phyloP scores from a whole-genome alignment of 2,113 vertebrate genomes.

The Lanius ludovicianus region DNA sequence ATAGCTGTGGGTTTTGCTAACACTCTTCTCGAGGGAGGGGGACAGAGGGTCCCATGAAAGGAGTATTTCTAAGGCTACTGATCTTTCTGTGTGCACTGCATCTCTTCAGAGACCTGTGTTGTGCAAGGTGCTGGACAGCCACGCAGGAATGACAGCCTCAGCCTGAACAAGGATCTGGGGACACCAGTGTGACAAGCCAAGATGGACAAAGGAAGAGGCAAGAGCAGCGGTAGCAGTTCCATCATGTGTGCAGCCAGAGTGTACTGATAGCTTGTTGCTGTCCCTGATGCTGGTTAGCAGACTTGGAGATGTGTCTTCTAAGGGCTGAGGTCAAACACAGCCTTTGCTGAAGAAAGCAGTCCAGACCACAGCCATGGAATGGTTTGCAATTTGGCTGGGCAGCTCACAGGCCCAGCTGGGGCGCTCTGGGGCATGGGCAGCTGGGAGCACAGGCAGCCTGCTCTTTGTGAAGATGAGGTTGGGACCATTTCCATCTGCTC shows the following conservation, averaged over 20 bases:
- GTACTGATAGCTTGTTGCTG: background rate
- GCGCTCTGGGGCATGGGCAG: rapidly evolving
- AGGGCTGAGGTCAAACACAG: background rate
- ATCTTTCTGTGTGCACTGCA: background rate
- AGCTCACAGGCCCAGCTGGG: background rate
- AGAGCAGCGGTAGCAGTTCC: rapidly evolving
- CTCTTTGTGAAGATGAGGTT: background rate
- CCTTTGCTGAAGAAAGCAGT: background rate
- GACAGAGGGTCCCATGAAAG: background rate
- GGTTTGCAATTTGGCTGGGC: background rate
- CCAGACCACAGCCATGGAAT: background rate
- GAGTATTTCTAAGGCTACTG: background rate
- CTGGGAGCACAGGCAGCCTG: background rate
- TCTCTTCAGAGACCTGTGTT: background rate
- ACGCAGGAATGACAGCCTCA: rapidly evolving
- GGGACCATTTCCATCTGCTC: background rate
- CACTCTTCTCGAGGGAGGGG: background rate
- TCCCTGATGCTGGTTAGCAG: background rate
- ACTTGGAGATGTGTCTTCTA: background rate
- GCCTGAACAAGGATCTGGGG: background rate
- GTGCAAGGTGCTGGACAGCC: background rate
- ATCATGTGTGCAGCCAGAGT: rapidly evolving
- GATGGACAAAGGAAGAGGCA: background rate
- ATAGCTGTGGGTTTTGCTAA: background rate
- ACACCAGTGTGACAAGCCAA: background rate